A percentile compares a stretch with the other conserved stretches of the same genome.
These are phyloP conservation scores for Sebastes jordani DNA, from an alignment of 2,797 vertebrate species.

Conservation along the genomic window DNA sequence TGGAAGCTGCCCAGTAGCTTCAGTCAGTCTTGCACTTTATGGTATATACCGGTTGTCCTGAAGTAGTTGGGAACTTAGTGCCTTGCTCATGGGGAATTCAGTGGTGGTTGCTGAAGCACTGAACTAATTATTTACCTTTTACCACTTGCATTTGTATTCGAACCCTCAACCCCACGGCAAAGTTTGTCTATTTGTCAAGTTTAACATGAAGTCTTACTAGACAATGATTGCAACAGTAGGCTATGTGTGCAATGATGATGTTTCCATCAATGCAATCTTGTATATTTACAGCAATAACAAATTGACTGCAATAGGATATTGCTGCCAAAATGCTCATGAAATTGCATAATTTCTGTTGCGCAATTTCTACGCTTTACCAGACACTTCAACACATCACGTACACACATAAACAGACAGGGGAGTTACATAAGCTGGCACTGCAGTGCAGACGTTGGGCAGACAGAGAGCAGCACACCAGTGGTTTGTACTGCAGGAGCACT, in stretches of 20 bases:
- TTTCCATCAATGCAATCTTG: not conserved
- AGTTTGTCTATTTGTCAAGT: not conserved
- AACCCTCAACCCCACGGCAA: not conserved
- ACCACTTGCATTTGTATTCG: not conserved
- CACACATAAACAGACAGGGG: not conserved
- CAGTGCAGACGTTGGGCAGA: constrained; percentile 37
- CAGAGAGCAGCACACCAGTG: not conserved
- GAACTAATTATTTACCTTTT: not conserved
- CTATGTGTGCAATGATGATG: not conserved
- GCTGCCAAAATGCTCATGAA: not conserved
- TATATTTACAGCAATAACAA: not conserved
- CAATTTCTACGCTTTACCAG: not conserved
- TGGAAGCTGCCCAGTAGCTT: not conserved
- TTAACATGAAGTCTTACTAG: not conserved
- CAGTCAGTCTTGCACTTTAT: not conserved
- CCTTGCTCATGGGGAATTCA: not conserved
- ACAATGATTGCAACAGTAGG: not conserved
- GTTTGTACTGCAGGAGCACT: not conserved
- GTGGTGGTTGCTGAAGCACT: not conserved
- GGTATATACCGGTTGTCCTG: not conserved
- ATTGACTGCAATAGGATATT: not conserved
- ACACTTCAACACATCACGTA: not conserved
- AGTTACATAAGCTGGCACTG: constrained; percentile 52
- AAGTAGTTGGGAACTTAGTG: not conserved
- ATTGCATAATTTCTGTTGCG: constrained; percentile 15